Base-by-base conservation (phyloP, 2,113 vertebrate species). In the Caracal caracal region DNA sequence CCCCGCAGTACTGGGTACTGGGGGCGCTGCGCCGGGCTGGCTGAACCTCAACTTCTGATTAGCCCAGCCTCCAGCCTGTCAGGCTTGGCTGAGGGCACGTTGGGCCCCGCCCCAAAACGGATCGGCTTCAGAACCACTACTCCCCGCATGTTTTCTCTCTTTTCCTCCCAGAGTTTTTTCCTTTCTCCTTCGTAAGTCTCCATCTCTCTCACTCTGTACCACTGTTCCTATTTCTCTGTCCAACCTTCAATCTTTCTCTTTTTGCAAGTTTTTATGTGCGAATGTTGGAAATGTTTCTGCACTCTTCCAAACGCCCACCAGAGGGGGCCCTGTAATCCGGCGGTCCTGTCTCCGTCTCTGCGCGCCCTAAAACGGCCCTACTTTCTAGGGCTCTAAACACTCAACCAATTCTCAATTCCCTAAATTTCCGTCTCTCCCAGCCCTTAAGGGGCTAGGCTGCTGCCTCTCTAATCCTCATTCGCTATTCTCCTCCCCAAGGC, bases 261-360 rank as follows among this genome's bases (percentile, higher is more conserved):
- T n/a, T 49, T 35, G 17, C 1, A 37, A 5, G 2, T 16, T 68
- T 86, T 53, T 3, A 47, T 0, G 0, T 35, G 70, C 15, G 13
- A n/a, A 16, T 12, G 1, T 8, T 26, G 28, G 13, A 76, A 85
- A 82, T 61, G 24, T 22, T 10, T 19, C 71, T 83, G 95, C 24
- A 7, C 26, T 86, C 68, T 59, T 73, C 16, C 37, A 47, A 93
- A 63, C 0, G 17, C 61, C 95, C 97, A 87, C 82, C 13, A 95
- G 95, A 86, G 82, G 97, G 91, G 0, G 47, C 11, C 30, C 30
- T 20, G 26, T 30, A 37, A 1, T 0, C 10, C 24, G 0, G 6
- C 5, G 0, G 1, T 68, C 33, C 9, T 5, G 20, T 7, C 33
- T 19, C n/a, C 0, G 0, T 5, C 20, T 80, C 59, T 10, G 22